A percentile compares a stretch with the other conserved stretches of the same genome.
These are phyloP conservation scores for Acronicta aceris DNA, from an alignment of 2,888 invertebrate genomes.

Conservation along the genomic window DNA sequence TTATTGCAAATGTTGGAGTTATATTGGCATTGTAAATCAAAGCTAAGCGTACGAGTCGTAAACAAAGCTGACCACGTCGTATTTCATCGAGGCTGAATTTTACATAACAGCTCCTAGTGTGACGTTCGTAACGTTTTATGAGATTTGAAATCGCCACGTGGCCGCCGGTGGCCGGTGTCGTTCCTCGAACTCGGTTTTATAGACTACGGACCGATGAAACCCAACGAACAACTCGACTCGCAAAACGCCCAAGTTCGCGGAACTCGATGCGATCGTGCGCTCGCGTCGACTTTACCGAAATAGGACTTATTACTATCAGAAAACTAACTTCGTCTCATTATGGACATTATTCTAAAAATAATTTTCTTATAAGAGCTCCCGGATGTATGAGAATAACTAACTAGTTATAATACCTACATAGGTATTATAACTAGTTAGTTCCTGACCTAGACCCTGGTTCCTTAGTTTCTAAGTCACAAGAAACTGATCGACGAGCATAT, in stretches of 20 bases:
- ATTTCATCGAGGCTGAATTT: conserved; percentile 59
- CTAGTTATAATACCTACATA: too few relatives aligned
- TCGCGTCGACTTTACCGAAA: conserved; percentile 49
- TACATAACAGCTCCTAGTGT: conserved; percentile 61
- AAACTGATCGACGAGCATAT: background rate
- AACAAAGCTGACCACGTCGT: conserved; percentile 62
- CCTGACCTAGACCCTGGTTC: conserved; percentile 2
- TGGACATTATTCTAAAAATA: conserved; percentile 40
- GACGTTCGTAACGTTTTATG: conserved; percentile 71
- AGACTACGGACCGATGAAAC: conserved; percentile 85
- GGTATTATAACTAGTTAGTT: too few relatives aligned
- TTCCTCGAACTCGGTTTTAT: conserved; percentile 85
- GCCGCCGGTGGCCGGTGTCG: conserved; percentile 72
- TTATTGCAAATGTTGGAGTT: conserved; percentile 55
- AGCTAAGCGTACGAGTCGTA: conserved; percentile 58
- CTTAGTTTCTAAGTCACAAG: background rate
- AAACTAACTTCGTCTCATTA: conserved; percentile 39
- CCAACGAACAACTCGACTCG: conserved; percentile 76
- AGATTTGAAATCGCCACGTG: conserved; percentile 74
- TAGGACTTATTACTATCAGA: conserved; percentile 57
- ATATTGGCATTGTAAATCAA: conserved; percentile 58
- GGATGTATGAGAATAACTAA: conserved; percentile 6
- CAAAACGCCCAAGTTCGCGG: conserved; percentile 71
- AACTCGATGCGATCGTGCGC: conserved; percentile 59
- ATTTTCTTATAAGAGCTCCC: conserved; percentile 23